Evolutionary conservation across 2,113 vertebrate genomes (phyloP), one percentile per base, ranked within the genome.

Genomic region (Lepisosteus oculatus): DNA sequence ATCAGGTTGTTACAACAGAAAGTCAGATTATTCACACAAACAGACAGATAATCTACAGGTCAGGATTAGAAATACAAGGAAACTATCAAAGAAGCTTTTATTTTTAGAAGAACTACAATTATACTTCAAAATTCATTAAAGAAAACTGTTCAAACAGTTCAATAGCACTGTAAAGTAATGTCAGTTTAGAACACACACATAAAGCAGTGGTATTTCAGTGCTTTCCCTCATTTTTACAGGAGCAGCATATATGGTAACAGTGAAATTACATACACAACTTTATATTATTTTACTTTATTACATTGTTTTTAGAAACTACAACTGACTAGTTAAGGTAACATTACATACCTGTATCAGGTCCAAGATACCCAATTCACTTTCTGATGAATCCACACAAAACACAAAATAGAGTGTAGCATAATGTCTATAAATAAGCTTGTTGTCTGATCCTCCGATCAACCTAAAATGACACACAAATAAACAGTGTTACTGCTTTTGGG

Each of bases 391-490:
- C 81, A 99, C 97, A 81, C 97, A 99, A 83, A 99, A 99, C 80
- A 99, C 97, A 90, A 99, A 99, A 91, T 99, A 99, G 44, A 99
- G 89, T 0, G 97, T 99, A 77, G 97, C 97, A 70, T 99, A 99
- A 84, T 99, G 97, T 89, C 97, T 94, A 87, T 99, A 99, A 85
- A 99, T 99, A 66, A 99, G 91, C 81, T 97, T 99, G 92, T 99
- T 98, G 87, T 99, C 97, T 29, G 97, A 98, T 73, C 97, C 97
- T 68, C 97, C 97, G 75, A 99, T 99, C 87, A 99, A 91, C 87
- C 97, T 99, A 85, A 83, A 43, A 45, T 43, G 62, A 85, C 69
- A 76, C 55, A 80, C n/a, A 61, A 42, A 67, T 0, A 62, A 13
- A 68, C 56, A 68, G 14, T 13, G 9, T 51, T 51, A 5, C 47